Base-by-base conservation (phyloP, 2,113 vertebrate genomes). In the Notothenia rossii region DNA sequence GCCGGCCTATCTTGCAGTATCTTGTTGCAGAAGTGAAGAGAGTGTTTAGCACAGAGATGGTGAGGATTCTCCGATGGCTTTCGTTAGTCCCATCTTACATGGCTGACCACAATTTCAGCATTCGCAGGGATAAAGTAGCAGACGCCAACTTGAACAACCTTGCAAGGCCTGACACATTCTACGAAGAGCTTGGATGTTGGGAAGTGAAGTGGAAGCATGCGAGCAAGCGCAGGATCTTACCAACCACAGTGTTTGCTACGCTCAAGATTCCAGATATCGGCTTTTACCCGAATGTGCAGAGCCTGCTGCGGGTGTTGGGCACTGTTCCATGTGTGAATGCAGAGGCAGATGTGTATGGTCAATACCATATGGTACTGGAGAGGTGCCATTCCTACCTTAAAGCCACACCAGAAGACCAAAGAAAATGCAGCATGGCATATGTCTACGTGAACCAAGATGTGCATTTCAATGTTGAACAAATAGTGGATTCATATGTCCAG, bases 81-180 rank as follows among this genome's bases (percentile, higher is more conserved):
- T 95, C 95, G 0, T 73, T 96, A 36, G 95, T 96, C 56, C 95
- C 95, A 1, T 96, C 95, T 8, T 96, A 96, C 84, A 96, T 96
- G 95, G 95, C 95, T 0, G 95, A 96, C 87, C 95, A 96, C 86
- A 96, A 95, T 46, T 96, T 96, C 77, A 96, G 95, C 89, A 96
- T 96, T 59, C 94, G 95, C 72, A 91, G 94, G 60, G 95, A 96
- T 83, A 96, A 96, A 87, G 95, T 96, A 43, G 95, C 95, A 1
- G 95, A 96, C 1, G 95, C 95, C 8, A 96, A 96, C 86, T 68
- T 96, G 62, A 96, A 95, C 90, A 96, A 96, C 84, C 92, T 96
- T 0, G 94, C 95, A 0, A 92, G 95, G 36, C 95, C 95, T 0
- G 95, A 96, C 87, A 94, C 95, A 0, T 96, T 96, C 73, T 96